A percentile compares a stretch with the other conserved stretches of the same genome.
Conservation (phyloP, 2,113 vertebrate genomes). For the Brienomyrus longianalis region DNA sequence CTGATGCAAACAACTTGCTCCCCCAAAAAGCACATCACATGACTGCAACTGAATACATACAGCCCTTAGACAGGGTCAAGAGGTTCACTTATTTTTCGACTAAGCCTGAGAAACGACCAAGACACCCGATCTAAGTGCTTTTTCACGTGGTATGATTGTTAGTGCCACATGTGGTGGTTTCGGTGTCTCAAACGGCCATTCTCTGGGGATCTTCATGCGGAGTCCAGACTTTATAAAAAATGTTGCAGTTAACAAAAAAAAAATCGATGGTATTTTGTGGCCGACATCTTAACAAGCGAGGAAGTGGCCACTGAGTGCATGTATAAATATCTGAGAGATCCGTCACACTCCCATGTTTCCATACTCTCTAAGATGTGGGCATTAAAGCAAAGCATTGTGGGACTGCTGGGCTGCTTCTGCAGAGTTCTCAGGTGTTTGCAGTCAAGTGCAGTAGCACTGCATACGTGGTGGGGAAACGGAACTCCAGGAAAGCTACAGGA, state of each 20-base stretch:
- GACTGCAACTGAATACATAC: not conserved
- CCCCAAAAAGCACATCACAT: not conserved
- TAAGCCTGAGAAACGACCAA: not conserved
- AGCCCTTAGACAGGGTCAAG: not conserved
- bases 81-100: not conserved
- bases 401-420: not conserved
- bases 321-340: not conserved
- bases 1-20: not conserved
- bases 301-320: not conserved
- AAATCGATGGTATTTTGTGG: not conserved
- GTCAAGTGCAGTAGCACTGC: not conserved
- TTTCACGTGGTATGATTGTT: not conserved
- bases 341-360: not conserved
- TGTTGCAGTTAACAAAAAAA: not conserved
- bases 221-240: not conserved
- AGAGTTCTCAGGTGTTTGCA: not conserved
- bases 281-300: not conserved
- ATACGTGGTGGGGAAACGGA: not conserved
- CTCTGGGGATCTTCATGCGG: not conserved
- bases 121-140: not conserved
- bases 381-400: not conserved
- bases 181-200: not conserved
- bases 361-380: not conserved
- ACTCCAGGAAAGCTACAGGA: constrained; percentile 44
- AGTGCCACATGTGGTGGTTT: not conserved